phyloP scores from a whole-genome alignment of 2,888 invertebrate genomes.

The Phortica okadai region DNA sequence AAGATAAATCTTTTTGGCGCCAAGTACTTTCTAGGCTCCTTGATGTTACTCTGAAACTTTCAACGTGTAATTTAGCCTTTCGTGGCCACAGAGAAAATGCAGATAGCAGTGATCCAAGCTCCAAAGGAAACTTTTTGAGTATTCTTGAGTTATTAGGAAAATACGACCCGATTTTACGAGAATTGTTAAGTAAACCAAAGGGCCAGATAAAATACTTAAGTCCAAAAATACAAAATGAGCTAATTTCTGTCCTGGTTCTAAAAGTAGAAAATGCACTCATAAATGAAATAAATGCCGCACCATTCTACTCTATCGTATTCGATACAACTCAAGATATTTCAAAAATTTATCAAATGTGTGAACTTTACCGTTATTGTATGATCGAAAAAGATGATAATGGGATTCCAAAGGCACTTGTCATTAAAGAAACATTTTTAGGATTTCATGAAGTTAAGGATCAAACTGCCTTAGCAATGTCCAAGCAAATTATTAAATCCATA shows the following conservation, averaged over 20 bases:
- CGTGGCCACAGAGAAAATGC: slow-evolving; percentile 36
- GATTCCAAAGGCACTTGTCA: no score
- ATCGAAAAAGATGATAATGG: no score
- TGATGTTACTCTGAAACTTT: slow-evolving; percentile 43
- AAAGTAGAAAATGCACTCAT: slow-evolving; percentile 35
- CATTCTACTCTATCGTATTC: no score
- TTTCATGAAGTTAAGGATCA: no score
- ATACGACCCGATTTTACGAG: slow-evolving; percentile 28
- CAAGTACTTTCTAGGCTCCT: slow-evolving; percentile 36
- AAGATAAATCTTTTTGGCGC: slow-evolving; percentile 37
- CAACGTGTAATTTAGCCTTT: slow-evolving; percentile 41
- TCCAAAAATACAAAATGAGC: slow-evolving; percentile 31
- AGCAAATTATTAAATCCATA: no score
- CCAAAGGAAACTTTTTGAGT: slow-evolving; percentile 32
- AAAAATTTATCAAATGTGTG: slow-evolving; percentile 38
- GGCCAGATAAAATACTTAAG: slow-evolving; percentile 35
- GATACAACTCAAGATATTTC: slow-evolving; percentile 34
- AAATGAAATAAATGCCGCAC: slow-evolving; percentile 34
- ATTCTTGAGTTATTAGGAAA: slow-evolving; percentile 21
- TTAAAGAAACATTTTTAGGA: no score
- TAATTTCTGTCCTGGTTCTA: slow-evolving; percentile 34
- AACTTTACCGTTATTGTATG: slow-evolving; percentile 35
- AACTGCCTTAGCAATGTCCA: no score
- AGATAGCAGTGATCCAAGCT: slow-evolving; percentile 30
- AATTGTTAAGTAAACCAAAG: slow-evolving; percentile 36